Conservation (phyloP, 2,888 invertebrate genomes). For the Rotaria sp. region DNA sequence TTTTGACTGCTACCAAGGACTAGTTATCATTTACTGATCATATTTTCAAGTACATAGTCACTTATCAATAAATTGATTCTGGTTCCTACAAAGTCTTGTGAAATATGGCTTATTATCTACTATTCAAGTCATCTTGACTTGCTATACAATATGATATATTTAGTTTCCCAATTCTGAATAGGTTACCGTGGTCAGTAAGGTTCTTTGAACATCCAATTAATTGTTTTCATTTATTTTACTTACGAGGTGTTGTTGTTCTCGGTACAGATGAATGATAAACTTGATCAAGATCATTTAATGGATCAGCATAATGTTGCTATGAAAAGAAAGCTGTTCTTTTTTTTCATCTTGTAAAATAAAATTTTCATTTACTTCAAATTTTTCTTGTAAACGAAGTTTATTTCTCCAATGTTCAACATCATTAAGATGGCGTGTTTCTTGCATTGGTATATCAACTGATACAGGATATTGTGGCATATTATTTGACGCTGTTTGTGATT, state of each 20-base stretch:
- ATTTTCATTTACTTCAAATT: background rate
- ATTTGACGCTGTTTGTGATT: background rate
- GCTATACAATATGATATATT: too few relatives aligned
- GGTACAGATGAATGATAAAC: background rate
- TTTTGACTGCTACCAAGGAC: too few relatives aligned
- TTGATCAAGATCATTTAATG: background rate
- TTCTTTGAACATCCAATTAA: too few relatives aligned
- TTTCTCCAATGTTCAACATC: constrained; percentile 10
- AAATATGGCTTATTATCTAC: too few relatives aligned
- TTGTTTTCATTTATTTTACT: background rate
- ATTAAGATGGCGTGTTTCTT: background rate
- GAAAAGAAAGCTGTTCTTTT: background rate
- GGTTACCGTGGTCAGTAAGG: too few relatives aligned
- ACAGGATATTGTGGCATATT: background rate
- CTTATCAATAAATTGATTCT: too few relatives aligned
- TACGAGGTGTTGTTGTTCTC: background rate
- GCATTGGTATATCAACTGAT: background rate
- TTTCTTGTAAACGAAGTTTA: constrained; percentile 21
- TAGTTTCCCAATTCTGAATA: too few relatives aligned
- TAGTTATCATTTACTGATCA: too few relatives aligned
- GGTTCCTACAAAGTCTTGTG: too few relatives aligned
- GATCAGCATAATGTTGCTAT: background rate
- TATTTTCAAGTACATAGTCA: too few relatives aligned
- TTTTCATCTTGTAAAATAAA: background rate
- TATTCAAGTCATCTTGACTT: too few relatives aligned